Evolutionary conservation across 2,888 invertebrate genomes (phyloP), one percentile per base, ranked within the genome.

Genomic region (Plebejus melissa): DNA sequence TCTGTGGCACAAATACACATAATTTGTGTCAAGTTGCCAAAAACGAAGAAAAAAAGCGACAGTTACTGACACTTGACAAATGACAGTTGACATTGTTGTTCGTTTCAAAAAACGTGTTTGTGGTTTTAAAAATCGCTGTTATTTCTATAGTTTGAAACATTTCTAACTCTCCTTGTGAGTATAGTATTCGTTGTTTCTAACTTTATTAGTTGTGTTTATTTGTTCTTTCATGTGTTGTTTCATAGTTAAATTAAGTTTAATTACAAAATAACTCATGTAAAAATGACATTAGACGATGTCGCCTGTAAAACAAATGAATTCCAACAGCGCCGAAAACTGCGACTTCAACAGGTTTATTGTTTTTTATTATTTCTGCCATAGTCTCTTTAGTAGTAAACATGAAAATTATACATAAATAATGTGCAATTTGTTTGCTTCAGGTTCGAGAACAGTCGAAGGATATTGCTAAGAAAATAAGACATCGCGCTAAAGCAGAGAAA

Each of bases 361-460:
- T 78, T 77, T 77, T 65, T 16, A 65, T 22, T n/a, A 2, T 32
- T 65, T 75, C 4, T 74, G 69, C 50, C 11, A 71, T 74, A 69
- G 75, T 76, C 46, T 58, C 22, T 58, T 28, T 75, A 41, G 28
- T 38, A n/a, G 71, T 54, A 50, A 54, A 32, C 16, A 54, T n/a
- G 50, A n/a, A 69, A n/a, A 32, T 13, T 69, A n/a, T 4, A 46
- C 1, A 38, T 69, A 22, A 60, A 72, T 28, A 57, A 74, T n/a
- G 46, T 28, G 2, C 32, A 46, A 57, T 79, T 77, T 58, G 77
- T 75, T 79, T 74, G 77, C 74, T 89, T 83, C 87, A 94, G 94
- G 94, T 94, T 80, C 88, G 94, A 79, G 94, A 94, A 84, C 94
- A 94, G 81, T 94, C 94, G 74, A 94, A 93, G 85, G 91, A 92